Percentiles rank a stretch among this genome's conserved stretches.
Conservation (phyloP, 2,113 vertebrate genomes). For the Mus spicilegus region DNA sequence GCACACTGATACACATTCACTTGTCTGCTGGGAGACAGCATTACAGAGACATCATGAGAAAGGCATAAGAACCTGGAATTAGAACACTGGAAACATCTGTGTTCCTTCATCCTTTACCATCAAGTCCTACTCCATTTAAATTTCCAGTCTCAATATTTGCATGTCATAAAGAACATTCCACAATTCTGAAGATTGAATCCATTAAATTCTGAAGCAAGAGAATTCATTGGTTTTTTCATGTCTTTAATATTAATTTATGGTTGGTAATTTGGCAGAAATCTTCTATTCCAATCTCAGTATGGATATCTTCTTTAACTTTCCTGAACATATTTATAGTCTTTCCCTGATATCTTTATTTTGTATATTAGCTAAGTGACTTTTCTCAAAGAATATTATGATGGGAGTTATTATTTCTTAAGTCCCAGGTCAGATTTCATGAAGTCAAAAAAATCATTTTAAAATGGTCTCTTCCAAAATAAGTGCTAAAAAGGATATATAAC, state of each 20-base stretch:
- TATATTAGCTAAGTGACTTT: neutral
- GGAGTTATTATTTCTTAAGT: neutral
- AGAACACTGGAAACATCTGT: neutral
- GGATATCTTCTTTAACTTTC: neutral
- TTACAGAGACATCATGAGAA: neutral
- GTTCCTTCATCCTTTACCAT: slow-evolving; percentile 7
- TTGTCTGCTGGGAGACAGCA: neutral
- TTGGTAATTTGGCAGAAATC: neutral
- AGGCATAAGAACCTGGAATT: neutral
- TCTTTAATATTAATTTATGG: neutral
- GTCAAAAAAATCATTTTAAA: neutral
- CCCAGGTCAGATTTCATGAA: neutral
- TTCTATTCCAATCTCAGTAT: neutral
- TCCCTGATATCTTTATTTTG: neutral
- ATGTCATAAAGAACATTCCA: neutral
- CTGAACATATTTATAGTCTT: neutral
- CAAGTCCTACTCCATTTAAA: neutral
- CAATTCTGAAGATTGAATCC: neutral
- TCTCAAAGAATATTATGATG: neutral
- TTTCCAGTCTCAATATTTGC: slow-evolving; percentile 35
- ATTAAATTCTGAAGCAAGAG: neutral
- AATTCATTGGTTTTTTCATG: neutral
- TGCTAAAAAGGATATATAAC: neutral
- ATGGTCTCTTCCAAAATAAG: no score
- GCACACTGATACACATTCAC: neutral